Evolutionary conservation across 1,140 invertebrate species (phyloP).

Genomic region (Laupala kohalensis): DNA sequence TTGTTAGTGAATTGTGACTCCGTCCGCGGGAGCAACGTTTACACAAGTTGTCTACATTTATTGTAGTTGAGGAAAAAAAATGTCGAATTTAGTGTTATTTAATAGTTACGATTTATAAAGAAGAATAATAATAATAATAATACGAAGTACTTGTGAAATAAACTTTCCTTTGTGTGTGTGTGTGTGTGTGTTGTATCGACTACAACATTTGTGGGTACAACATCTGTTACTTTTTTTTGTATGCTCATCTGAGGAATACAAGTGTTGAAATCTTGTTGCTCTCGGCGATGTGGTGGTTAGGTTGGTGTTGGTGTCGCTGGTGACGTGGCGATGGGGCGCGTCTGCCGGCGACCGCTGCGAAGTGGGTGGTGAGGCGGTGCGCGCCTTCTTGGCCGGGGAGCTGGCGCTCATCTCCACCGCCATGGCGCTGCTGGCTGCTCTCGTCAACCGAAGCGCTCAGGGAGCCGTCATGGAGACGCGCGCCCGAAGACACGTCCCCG

Average conservation of each 20-base stretch:
- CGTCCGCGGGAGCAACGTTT: no score
- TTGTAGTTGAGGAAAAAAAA: not conserved
- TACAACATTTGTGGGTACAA: no score
- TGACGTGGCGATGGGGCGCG: slow-evolving; percentile 45
- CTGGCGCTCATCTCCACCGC: slow-evolving; percentile 41
- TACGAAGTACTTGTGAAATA: no score
- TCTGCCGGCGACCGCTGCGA: slow-evolving; percentile 45
- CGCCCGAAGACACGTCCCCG: slow-evolving; percentile 46
- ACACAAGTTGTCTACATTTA: no score
- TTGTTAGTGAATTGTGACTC: no score
- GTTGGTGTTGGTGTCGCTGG: slow-evolving; percentile 48
- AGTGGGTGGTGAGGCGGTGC: slow-evolving; percentile 47
- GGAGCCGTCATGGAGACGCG: slow-evolving; percentile 57
- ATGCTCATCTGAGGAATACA: no score
- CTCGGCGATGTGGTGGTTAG: slow-evolving; percentile 31
- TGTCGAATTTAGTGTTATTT: no score
- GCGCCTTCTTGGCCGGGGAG: slow-evolving; percentile 50
- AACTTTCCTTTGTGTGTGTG: no score
- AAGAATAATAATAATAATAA: no score
- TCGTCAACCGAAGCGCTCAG: slow-evolving; percentile 52
- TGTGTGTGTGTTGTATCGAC: no score
- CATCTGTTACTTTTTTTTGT: no score
- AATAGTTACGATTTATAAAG: no score
- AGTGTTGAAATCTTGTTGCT: not conserved
- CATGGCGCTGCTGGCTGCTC: slow-evolving; percentile 44